Conservation (phyloP, 2,888 invertebrate genomes). For the Eubasilissa splendida region DNA sequence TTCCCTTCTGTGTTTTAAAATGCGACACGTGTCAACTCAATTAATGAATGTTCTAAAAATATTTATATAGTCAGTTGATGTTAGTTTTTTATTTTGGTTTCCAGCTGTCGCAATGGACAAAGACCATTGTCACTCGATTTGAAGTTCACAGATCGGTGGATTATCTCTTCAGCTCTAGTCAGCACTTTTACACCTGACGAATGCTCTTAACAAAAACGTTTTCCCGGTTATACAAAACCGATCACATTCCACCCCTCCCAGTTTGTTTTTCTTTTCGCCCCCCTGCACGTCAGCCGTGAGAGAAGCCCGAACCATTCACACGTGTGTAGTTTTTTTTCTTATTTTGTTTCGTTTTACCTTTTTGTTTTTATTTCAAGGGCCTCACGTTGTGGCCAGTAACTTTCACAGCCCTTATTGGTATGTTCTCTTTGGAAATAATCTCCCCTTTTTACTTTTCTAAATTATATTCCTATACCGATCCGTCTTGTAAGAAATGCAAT, state of each 20-base stretch:
- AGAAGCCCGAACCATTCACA: slow-evolving; percentile 48
- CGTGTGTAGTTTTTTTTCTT: slow-evolving; percentile 41
- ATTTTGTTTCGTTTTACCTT: slow-evolving; percentile 34
- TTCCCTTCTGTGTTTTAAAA: too few species aligned
- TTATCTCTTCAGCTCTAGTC: slow-evolving; percentile 10
- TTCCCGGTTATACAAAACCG: slow-evolving; percentile 28
- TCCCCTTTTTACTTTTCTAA: not conserved
- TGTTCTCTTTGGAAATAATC: not conserved
- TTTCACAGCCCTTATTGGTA: slow-evolving; percentile 1
- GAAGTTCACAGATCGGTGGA: slow-evolving; percentile 6
- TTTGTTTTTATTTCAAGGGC: slow-evolving; percentile 39
- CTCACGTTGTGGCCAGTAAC: slow-evolving; percentile 6
- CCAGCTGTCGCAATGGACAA: too few species aligned
- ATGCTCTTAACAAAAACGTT: slow-evolving; percentile 30
- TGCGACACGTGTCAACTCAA: too few species aligned
- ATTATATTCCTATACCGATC: slow-evolving; percentile 29
- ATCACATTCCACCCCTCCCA: not conserved
- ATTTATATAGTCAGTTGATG: too few species aligned
- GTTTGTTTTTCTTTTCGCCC: slow-evolving; percentile 11
- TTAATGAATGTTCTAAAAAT: too few species aligned
- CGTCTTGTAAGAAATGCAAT: slow-evolving; percentile 26
- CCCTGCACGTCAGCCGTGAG: slow-evolving; percentile 35
- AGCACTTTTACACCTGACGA: not conserved
- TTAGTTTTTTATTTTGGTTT: too few species aligned
- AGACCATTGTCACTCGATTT: too few species aligned